Conservation (phyloP, 2,113 vertebrate genomes). For the Emydura subglobosa region DNA sequence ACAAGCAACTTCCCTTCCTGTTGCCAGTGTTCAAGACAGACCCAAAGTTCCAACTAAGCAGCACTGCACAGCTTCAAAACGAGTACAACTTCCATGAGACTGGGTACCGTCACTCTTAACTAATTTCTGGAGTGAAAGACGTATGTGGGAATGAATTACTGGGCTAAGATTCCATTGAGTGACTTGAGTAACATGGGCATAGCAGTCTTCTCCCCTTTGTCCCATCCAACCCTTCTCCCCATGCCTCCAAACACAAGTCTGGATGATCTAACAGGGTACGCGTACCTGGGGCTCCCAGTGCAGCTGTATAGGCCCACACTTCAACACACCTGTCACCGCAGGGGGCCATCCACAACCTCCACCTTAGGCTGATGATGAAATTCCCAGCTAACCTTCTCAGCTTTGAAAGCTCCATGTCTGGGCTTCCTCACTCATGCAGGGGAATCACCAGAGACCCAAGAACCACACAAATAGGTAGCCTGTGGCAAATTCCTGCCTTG, state of each 20-base stretch:
- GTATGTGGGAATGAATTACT: neutral
- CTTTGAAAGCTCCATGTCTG: neutral
- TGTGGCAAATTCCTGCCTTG: neutral
- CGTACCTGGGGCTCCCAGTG: neutral
- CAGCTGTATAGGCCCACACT: neutral
- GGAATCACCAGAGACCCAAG: neutral
- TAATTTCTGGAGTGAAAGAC: neutral
- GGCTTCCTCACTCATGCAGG: neutral
- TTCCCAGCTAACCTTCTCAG: neutral
- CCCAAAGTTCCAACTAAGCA: neutral
- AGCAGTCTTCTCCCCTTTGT: fast-evolving
- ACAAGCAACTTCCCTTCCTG: neutral
- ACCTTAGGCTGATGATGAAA: neutral
- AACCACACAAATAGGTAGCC: neutral
- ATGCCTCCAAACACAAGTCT: neutral
- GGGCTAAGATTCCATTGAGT: neutral
- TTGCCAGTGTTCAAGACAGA: neutral
- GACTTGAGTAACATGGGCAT: fast-evolving
- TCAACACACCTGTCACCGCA: neutral
- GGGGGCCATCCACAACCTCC: neutral
- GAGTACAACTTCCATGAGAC: neutral
- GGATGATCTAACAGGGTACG: neutral
- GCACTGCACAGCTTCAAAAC: neutral
- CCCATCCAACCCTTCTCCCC: neutral
- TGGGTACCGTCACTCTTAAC: neutral